These are phyloP conservation scores for Balanococcus diminutus DNA, from an alignment of 2,888 invertebrate species.

Conservation along the genomic window DNA sequence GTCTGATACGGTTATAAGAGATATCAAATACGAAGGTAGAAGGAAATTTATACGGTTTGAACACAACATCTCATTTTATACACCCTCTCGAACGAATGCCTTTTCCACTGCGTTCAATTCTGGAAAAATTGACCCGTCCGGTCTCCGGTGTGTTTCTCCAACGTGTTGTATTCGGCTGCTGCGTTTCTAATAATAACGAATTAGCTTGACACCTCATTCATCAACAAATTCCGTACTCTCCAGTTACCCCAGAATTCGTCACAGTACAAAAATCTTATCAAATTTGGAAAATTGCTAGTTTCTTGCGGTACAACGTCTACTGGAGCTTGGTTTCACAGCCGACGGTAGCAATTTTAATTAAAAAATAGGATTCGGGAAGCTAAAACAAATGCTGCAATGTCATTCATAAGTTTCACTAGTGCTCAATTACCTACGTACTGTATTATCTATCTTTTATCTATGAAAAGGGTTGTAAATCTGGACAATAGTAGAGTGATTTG, in stretches of 20 bases:
- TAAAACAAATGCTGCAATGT: background rate
- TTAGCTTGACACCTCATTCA: slow-evolving; percentile 56
- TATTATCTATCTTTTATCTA: no score
- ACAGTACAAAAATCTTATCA: slow-evolving; percentile 37
- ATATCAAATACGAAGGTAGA: background rate
- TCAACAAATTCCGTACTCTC: slow-evolving; percentile 40
- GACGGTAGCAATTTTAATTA: background rate
- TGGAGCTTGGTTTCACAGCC: no score
- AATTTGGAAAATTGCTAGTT: slow-evolving; percentile 40
- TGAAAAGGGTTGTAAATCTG: no score
- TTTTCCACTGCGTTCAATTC: background rate
- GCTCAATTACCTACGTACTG: background rate
- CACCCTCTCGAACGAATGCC: background rate
- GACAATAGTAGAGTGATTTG: no score
- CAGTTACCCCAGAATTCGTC: slow-evolving; percentile 6
- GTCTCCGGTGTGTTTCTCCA: background rate
- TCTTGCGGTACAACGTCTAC: background rate
- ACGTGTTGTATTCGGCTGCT: background rate
- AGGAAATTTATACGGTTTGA: background rate
- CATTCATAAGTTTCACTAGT: background rate
- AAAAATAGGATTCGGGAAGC: background rate
- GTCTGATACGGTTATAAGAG: background rate
- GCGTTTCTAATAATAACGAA: slow-evolving; percentile 55
- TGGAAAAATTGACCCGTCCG: background rate
- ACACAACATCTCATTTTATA: background rate